Base-by-base conservation (phyloP, 2,888 invertebrate species). In the Scrobipalpa atriplicella region DNA sequence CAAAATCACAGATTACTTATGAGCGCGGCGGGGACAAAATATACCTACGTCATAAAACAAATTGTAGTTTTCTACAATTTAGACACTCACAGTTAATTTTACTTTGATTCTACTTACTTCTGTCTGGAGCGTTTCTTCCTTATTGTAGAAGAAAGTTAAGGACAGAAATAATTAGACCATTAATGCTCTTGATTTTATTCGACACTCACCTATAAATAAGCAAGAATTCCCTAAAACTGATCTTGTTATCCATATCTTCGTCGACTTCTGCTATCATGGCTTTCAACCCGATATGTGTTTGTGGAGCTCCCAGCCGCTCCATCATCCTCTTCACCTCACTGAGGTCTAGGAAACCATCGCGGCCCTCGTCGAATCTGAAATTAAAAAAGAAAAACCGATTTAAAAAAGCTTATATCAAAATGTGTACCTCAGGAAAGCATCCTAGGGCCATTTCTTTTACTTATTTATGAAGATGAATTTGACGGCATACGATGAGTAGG, bases 241-340 rank as follows among this genome's bases (percentile, higher is more conserved):
- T 97, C 82, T 95, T 95, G 70, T 95, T 95, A 85, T 98, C 97
- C 51, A 94, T 94, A 81, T 98, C 97, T 83, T 97, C 97, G 81
- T 97, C 97, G 5, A 97, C 97, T 86, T 97, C 97, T 70, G 96
- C 94, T 79, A 99, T 99, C 98, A 99, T 99, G 47, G 95, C 96
- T 86, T 99, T 99, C 36, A 99, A 94, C 0, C 97, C 97, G 65
- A 99, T 93, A 88, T 99, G 99, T 0, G 99, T 99, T 89, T 99
- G 99, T 13, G 99, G 99, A 1, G 97, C 98, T 10, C 97, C 98
- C 66, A 99, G 90, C 69, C 97, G 96, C 88, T 99, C 99, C 99
- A 99, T 99, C 98, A 99, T 98, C 36, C 96, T 93, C 87, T 99
- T 99, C 72, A 99, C 92, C 87, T 99, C 99, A 36, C 95, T 95